Conservation (phyloP, 2,113 vertebrate genomes). For the Syrrhaptes paradoxus region DNA sequence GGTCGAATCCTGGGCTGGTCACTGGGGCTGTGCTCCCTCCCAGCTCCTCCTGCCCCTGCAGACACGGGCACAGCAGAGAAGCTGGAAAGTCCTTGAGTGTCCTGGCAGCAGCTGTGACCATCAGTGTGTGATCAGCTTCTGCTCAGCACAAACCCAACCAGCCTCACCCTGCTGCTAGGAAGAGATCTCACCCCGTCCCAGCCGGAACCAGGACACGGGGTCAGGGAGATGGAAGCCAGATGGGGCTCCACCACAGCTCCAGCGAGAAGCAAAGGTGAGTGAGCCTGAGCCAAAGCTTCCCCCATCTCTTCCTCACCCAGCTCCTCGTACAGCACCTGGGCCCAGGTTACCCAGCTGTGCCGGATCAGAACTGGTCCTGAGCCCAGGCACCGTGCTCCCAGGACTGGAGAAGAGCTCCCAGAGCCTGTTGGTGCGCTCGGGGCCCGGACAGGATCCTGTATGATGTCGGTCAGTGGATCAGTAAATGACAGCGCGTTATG, state of each 20-base stretch:
- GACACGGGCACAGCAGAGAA: too few species aligned
- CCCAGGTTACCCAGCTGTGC: neutral
- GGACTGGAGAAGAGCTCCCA: neutral
- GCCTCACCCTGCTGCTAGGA: too few species aligned
- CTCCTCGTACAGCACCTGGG: neutral
- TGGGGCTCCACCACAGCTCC: neutral
- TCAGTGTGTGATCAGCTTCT: too few species aligned
- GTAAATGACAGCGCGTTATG: neutral
- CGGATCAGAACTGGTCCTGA: accelerated
- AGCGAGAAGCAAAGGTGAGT: neutral
- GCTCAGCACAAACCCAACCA: too few species aligned
- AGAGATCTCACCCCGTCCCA: too few species aligned
- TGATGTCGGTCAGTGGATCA: neutral
- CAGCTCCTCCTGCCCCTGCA: too few species aligned
- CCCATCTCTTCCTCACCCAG: neutral
- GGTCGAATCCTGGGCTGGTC: too few species aligned
- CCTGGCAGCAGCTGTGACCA: too few species aligned
- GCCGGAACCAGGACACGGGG: too few species aligned
- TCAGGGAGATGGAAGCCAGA: neutral
- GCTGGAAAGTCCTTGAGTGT: too few species aligned
- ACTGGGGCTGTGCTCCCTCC: too few species aligned
- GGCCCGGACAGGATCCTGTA: neutral
- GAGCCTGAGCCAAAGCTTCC: neutral
- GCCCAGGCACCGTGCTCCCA: neutral
- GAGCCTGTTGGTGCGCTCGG: neutral